Base-by-base conservation (phyloP, 2,113 vertebrate species). In the Sciurus niger region DNA sequence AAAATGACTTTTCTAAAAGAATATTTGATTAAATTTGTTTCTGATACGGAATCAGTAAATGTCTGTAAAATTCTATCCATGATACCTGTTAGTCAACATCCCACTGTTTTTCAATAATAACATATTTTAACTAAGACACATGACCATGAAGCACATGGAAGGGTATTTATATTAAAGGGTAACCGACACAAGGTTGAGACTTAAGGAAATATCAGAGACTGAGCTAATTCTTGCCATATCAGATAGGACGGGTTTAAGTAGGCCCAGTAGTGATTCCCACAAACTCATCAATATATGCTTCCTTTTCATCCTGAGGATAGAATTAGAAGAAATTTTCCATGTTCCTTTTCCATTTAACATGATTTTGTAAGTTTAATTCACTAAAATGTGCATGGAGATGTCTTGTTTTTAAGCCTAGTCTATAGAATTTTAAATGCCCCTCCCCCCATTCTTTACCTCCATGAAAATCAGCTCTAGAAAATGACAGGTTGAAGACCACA, bases 1-100 rank as follows among this genome's bases (percentile, higher is more conserved):
- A 92, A 72, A 11, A 40, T 22, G n/a, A n/a, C 0, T 25, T 51
- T 34, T 85, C 25, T 51, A 24, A 89, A 68, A 89, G 24, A 40
- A 34, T 0, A 28, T 84, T 63, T 24, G 4, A 46, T 89, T 43
- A 43, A 65, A 12, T 37, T 83, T 63, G 25, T 48, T 82, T 24
- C 55, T 77, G 70, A 83, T 73, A 24, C 90, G 14, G 72, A 87
- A 72, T 30, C 5, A 30, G 53, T 88, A 92, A 77, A 85, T 46
- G 5, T 43, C 13, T 83, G 25, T 65, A 34, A 63, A 63, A n/a
- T 70, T 80, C 28, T 8, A 34, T 74, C 37, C 20, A 16, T 55
- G 30, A 9, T 80, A n/a, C 30, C 7, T 82, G 37, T 9, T 77
- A 65, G 17, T 94, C 37, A 89, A 17, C 20, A 84, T 74, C 16